phyloP scores from a whole-genome alignment of 1,140 invertebrate genomes.

The Apis mellifera region DNA sequence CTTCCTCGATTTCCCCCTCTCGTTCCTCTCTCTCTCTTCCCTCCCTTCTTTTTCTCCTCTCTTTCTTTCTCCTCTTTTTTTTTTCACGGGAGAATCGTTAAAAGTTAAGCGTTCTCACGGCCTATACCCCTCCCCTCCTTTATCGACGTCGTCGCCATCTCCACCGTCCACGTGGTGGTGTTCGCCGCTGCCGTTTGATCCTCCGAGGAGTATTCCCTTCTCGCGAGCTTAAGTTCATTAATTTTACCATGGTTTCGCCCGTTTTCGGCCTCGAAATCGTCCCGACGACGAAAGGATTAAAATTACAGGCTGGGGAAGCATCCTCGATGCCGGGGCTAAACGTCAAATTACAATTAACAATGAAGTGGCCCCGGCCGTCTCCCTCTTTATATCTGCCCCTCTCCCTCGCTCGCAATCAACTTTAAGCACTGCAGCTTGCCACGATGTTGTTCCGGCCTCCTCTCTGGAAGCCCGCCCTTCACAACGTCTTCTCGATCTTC shows the following conservation, averaged over 20 bases:
- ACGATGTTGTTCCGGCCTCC: slow-evolving; percentile 46
- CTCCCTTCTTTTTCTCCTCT: too few relatives aligned
- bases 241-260: slow-evolving; percentile 64
- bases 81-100: slow-evolving; percentile 57
- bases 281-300: slow-evolving; percentile 68
- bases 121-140: slow-evolving; percentile 24
- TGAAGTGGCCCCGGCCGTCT: slow-evolving; percentile 57
- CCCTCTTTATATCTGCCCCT: neutral
- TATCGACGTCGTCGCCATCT: slow-evolving; percentile 34
- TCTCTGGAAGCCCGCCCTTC: neutral
- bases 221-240: slow-evolving; percentile 70
- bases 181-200: slow-evolving; percentile 58
- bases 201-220: slow-evolving; percentile 24
- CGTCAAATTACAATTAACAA: slow-evolving; percentile 73
- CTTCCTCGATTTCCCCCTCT: slow-evolving; percentile 2
- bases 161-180: slow-evolving; percentile 16
- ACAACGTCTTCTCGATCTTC: slow-evolving; percentile 13
- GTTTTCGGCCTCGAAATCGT: slow-evolving; percentile 61
- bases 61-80: neutral
- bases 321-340: slow-evolving; percentile 59
- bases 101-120: slow-evolving; percentile 65
- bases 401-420: slow-evolving; percentile 59
- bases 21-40: neutral
- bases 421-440: slow-evolving; percentile 55
- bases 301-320: slow-evolving; percentile 61